These are phyloP conservation scores for Euwallacea similis DNA, from an alignment of 1,140 invertebrate species.

Conservation along the genomic window DNA sequence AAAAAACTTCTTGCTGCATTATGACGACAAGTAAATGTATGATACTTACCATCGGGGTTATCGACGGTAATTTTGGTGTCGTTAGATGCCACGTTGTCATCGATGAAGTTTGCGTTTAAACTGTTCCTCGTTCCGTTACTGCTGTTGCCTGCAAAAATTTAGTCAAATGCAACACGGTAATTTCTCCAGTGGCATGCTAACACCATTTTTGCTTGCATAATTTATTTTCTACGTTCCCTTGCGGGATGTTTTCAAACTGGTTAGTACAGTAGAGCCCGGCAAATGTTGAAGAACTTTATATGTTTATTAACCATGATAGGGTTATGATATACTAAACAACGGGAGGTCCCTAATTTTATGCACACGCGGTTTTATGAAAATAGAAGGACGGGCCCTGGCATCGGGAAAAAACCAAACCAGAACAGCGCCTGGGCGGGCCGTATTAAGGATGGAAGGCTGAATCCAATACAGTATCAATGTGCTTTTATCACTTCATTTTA, in stretches of 20 bases:
- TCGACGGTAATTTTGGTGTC: constrained; percentile 76
- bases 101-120: constrained; percentile 71
- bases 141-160: constrained; percentile 35
- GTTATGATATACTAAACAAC: no score
- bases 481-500: no score
- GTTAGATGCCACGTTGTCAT: constrained; percentile 68
- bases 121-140: constrained; percentile 57
- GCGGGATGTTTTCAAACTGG: constrained; percentile 12
- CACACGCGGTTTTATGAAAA: no score
- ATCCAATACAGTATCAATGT: no score
- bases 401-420: no score
- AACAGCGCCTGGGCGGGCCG: no score
- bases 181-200: constrained; percentile 32
- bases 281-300: no score
- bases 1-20: not conserved
- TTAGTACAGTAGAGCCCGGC: not conserved
- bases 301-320: no score
- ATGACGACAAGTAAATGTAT: not conserved
- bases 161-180: constrained; percentile 25
- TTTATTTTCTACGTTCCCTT: constrained; percentile 13
- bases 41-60: constrained; percentile 78
- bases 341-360: no score
- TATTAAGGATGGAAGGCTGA: no score
- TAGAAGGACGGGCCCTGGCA: no score
- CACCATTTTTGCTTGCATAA: constrained; percentile 28